Base-by-base conservation (phyloP, 2,113 vertebrate genomes). In the Procapra przewalskii region DNA sequence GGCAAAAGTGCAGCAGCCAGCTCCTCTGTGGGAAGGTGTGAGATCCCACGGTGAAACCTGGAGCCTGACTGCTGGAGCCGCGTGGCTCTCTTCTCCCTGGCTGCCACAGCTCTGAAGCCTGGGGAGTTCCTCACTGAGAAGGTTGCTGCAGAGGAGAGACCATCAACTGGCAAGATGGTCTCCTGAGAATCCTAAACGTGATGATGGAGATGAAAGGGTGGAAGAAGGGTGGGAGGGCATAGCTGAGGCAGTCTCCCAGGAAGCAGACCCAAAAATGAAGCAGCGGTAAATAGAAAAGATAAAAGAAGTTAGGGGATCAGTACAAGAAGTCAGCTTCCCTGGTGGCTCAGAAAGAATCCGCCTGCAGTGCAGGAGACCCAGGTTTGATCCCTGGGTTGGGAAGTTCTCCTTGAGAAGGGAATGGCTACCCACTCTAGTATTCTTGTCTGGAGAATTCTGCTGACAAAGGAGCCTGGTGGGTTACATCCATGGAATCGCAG, bases 1-100 rank as follows among this genome's bases (percentile, higher is more conserved):
- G 43, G 8, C 29, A 40, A 52, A 33, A 27, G 33, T 31, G 13
- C 13, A 27, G 5, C 11, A 7, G 71, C 64, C 64, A 21, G 23
- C 19, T 10, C 25, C 82, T 36, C 21, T 40, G 27, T 10, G 6
- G 25, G 50, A 52, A 80, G 52, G 2, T 7, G 1, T 36, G 55
- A 40, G 54, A 27, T 0, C 3, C 25, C 25, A 3, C 1, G 11
- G 27, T 33, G 59, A 43, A 67, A 55, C 79, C 2, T 11, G 29
- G 43, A 27, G 43, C 7, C 29, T 54, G 67, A 6, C 1, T 5
- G 21, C 2, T 1, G 54, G 40, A 10, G 19, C 33, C 3, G 7
- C 2, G 0, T 15, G 23, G 17, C 31, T 48, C 29, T 90, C 57
- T 80, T 13, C 29, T 82, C 27, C 40, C 81, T 48, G 45, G 27